phyloP scores from a whole-genome alignment of 2,888 invertebrate genomes.

The Morpho deidamia region DNA sequence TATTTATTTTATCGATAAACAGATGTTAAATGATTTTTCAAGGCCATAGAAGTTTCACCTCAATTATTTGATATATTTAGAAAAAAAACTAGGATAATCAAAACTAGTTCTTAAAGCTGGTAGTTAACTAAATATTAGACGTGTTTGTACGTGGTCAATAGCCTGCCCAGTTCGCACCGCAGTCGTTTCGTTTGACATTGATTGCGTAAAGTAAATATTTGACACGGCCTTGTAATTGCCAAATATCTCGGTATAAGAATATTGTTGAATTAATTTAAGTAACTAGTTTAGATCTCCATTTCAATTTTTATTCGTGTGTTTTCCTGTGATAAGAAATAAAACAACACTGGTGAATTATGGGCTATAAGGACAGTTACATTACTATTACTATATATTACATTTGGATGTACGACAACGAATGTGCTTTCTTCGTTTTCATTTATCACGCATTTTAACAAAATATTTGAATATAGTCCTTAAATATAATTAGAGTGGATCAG shows the following conservation, averaged over 20 bases:
- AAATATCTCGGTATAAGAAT: slow-evolving; percentile 34
- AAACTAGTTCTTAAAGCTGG: slow-evolving; percentile 9
- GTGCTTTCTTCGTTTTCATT: too few relatives aligned
- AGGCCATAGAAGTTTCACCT: slow-evolving; percentile 1
- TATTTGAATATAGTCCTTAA: too few relatives aligned
- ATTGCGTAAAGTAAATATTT: slow-evolving; percentile 57
- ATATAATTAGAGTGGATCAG: too few relatives aligned
- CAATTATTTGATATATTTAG: slow-evolving; percentile 10
- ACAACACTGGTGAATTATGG: too few relatives aligned
- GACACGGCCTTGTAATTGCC: slow-evolving; percentile 44
- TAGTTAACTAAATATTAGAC: slow-evolving; percentile 8
- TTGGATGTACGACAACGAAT: too few relatives aligned
- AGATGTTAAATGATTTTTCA: neutral
- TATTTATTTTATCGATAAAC: neutral
- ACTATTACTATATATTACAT: too few relatives aligned
- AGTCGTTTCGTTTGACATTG: slow-evolving; percentile 16
- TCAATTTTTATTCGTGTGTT: slow-evolving; percentile 1
- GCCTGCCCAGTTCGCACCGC: neutral
- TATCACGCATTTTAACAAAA: too few relatives aligned
- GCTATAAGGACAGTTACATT: too few relatives aligned
- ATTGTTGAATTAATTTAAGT: neutral
- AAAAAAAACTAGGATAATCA: slow-evolving; percentile 8
- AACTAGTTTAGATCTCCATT: neutral
- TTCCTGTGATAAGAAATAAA: too few relatives aligned
- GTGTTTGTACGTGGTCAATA: slow-evolving; percentile 10